phyloP scores from a whole-genome alignment of 2,113 vertebrate species.

The Boleophthalmus pectinirostris region DNA sequence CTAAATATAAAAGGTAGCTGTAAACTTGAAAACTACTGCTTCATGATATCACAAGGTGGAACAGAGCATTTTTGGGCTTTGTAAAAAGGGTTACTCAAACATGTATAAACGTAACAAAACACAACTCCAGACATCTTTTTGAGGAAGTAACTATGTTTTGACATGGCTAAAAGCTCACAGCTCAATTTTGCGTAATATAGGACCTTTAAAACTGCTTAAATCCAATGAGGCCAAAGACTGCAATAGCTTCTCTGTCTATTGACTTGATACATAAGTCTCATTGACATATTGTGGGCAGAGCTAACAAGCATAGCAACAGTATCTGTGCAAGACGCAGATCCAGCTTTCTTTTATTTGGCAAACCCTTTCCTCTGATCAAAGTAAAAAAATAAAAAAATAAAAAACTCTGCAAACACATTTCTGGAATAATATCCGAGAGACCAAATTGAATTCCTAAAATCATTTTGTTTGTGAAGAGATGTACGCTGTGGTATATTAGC shows the following conservation, averaged over 20 bases:
- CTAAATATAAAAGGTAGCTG: too few species aligned
- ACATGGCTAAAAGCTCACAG: neutral
- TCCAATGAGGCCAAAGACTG: neutral
- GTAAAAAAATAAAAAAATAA: neutral
- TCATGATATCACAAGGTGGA: too few species aligned
- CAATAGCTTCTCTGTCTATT: neutral
- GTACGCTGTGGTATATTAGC: neutral
- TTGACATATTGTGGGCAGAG: neutral
- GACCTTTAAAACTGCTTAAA: neutral
- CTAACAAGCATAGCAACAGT: slow-evolving; percentile 10
- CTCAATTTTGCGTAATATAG: too few species aligned
- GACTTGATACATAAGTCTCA: neutral
- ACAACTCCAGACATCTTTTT: too few species aligned
- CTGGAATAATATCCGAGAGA: neutral
- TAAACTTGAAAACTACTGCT: too few species aligned
- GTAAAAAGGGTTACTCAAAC: too few species aligned
- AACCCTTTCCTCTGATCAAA: slow-evolving; percentile 1
- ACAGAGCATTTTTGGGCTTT: too few species aligned
- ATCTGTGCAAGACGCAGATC: neutral
- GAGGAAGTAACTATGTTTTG: too few species aligned
- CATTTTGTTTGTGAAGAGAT: neutral
- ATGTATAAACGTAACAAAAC: too few species aligned
- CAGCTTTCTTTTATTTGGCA: neutral
- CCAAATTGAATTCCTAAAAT: neutral
- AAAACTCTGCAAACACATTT: slow-evolving; percentile 2